Base-by-base conservation (phyloP, 2,888 invertebrate genomes). In the Nomada hirtipes region DNA sequence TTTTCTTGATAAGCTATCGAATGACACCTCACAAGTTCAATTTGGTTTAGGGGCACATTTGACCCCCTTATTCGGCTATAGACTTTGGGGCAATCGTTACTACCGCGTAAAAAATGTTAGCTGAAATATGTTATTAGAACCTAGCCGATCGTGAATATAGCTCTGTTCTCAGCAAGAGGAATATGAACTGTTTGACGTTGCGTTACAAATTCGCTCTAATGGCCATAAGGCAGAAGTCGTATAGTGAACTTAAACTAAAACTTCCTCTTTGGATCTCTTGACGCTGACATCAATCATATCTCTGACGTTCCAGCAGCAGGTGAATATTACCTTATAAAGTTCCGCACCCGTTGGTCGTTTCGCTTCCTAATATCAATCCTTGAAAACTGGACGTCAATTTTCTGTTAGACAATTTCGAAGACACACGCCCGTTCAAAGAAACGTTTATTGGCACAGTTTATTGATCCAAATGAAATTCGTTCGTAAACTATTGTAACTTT, bases 251-350 rank as follows among this genome's bases (percentile, higher is more conserved):
- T 53, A 4, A 23, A 23, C 15, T 23, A n/a, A 9, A 74, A 50
- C n/a, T 59, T 15, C 20, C 23, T 26, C 15, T 36, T 36, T 10
- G 42, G 59, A 50, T 69, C 42, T 23, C n/a, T 52, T 13, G 18
- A 64, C 20, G 36, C 26, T 36, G 18, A 20, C 72, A 76, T 63
- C 76, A 23, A 76, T 71, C 55, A 71, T 71, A 36, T 18, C 29
- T 10, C 55, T 26, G 55, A 53, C 70, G 26, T 44, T 15, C 64
- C 26, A 13, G 44, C 50, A n/a, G 20, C 65, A 67, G 53, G 47
- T 36, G 73, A 60, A 59, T 64, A 72, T 64, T 59, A 72, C 64
- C 23, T 15, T 55, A 23, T 44, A n/a, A 72, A 64, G 26, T 44
- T 53, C 44, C 44, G 23, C 42, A n/a, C 3, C 53, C 52, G 64